Percentiles rank a stretch among this genome's conserved stretches.
These are phyloP conservation scores for Galeopterus variegatus DNA, from an alignment of 2,113 vertebrate species.

Conservation along the genomic window DNA sequence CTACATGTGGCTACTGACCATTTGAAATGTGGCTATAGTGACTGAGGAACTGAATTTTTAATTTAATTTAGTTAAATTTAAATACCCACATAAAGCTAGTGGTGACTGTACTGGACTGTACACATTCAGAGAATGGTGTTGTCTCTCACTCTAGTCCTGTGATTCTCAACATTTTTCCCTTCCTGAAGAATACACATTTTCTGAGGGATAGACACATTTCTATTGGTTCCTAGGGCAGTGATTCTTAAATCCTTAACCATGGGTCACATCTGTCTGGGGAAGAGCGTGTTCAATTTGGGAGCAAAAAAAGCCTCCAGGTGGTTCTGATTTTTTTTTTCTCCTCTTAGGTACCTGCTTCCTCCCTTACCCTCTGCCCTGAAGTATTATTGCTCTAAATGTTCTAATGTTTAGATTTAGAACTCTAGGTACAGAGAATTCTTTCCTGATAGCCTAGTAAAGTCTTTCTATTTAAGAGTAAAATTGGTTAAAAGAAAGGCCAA, in stretches of 20 bases:
- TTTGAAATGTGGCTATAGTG: background rate
- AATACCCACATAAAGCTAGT: background rate
- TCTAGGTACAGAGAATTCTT: conserved; percentile 45
- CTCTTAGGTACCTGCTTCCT: background rate
- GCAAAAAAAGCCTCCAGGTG: background rate
- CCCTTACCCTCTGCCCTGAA: background rate
- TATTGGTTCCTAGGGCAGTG: background rate
- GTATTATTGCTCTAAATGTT: conserved; percentile 23
- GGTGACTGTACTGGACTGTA: background rate
- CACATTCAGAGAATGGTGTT: background rate
- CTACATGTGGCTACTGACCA: background rate
- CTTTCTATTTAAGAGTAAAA: conserved; percentile 47
- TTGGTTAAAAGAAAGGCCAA: conserved; percentile 52
- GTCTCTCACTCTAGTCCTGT: background rate
- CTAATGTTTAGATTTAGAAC: conserved; percentile 47
- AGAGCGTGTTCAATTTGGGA: background rate
- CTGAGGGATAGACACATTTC: background rate
- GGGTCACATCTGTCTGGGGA: background rate
- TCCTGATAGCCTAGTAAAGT: background rate
- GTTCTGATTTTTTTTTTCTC: background rate
- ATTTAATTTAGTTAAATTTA: background rate
- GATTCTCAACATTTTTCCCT: background rate
- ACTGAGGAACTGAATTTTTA: background rate
- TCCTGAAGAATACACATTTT: background rate
- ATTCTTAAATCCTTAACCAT: conserved; percentile 36